A percentile compares a stretch with the other conserved stretches of the same genome.
phyloP scores from a whole-genome alignment of 2,113 vertebrate genomes.

The Dipodomys stephensi region DNA sequence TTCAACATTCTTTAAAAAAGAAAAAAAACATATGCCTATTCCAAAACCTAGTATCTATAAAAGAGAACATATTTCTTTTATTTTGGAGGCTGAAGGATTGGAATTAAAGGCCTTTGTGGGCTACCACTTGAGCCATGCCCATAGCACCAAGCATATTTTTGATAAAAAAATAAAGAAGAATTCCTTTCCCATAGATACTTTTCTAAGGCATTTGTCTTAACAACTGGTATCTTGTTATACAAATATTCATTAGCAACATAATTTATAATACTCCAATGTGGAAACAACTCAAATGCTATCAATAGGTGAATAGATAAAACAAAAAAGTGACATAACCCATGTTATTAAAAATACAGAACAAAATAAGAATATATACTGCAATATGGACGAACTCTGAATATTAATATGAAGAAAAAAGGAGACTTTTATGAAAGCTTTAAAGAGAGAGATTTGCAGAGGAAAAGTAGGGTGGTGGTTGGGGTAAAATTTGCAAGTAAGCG shows the following conservation, averaged over 20 bases:
- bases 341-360: not conserved
- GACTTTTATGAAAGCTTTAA: not conserved
- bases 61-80: not conserved
- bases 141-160: not conserved
- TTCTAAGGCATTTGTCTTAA: not conserved
- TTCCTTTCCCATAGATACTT: not conserved
- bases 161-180: slow-evolving; percentile 22
- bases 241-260: not conserved
- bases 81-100: not conserved
- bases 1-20: not conserved
- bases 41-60: not conserved
- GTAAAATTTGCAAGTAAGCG: not conserved
- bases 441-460: not conserved
- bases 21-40: not conserved
- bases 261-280: not conserved
- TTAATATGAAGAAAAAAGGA: not conserved
- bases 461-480: not conserved
- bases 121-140: too few relatives aligned
- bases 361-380: not conserved
- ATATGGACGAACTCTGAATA: not conserved
- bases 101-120: not conserved
- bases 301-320: not conserved
- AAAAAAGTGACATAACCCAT: not conserved
- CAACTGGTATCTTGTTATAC: not conserved
- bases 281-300: not conserved